A percentile compares a stretch with the other conserved stretches of the same genome.
These are phyloP conservation scores for Varecia variegata DNA, from an alignment of 2,797 vertebrate species.

Conservation along the genomic window DNA sequence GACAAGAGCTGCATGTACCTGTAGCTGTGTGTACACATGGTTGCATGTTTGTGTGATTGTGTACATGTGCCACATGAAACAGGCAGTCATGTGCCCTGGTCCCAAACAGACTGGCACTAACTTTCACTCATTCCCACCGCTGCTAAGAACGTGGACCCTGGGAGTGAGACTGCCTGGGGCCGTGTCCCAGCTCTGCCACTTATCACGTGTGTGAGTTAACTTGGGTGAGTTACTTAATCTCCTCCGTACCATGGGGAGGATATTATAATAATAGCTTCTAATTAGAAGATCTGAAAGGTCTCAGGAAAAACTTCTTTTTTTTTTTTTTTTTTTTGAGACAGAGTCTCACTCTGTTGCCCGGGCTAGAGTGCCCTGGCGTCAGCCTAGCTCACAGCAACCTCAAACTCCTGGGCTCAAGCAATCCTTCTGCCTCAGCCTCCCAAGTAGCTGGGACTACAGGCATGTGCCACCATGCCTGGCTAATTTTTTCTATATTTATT, in stretches of 20 bases:
- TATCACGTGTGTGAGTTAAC: background rate
- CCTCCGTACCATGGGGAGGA: background rate
- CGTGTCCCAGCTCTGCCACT: background rate
- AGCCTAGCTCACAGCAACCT: too few species aligned
- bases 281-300: background rate
- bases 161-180: background rate
- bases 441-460: too few species aligned
- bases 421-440: too few species aligned
- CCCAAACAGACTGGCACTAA: background rate
- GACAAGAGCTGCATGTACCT: background rate
- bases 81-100: background rate
- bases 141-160: background rate
- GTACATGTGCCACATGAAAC: rapidly evolving
- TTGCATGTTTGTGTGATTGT: background rate
- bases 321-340: too few species aligned
- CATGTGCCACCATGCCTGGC: too few species aligned
- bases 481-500: too few species aligned
- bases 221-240: background rate
- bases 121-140: background rate
- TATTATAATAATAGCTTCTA: background rate
- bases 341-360: too few species aligned
- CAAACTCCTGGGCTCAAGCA: too few species aligned
- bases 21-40: background rate
- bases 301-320: background rate
- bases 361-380: too few species aligned